Percentiles rank a stretch among this genome's conserved stretches.
Conservation (phyloP, 2,113 vertebrate species). For the Ascaphus truei region DNA sequence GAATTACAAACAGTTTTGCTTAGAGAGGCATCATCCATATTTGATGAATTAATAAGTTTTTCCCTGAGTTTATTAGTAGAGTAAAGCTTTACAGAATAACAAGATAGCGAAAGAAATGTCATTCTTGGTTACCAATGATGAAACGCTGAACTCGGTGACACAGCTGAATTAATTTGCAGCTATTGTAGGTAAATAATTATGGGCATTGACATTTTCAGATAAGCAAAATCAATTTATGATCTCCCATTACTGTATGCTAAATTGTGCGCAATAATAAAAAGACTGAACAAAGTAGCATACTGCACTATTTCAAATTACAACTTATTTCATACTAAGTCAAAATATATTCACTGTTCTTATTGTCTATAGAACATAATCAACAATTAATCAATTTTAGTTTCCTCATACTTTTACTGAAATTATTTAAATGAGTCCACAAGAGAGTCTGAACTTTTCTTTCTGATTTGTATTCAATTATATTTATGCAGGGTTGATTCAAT, state of each 20-base stretch:
- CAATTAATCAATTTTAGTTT: background rate
- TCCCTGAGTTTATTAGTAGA: constrained; percentile 28
- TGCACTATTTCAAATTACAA: constrained; percentile 1
- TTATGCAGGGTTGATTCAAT: constrained; percentile 24
- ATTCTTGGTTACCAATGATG: constrained; percentile 29
- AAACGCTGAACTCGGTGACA: constrained; percentile 16
- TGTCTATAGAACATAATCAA: constrained; percentile 10
- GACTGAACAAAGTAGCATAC: background rate
- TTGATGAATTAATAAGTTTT: constrained; percentile 33
- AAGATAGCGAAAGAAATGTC: constrained; percentile 18
- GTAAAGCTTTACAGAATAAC: constrained; percentile 30
- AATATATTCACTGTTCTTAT: background rate
- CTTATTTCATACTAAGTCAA: constrained; percentile 20
- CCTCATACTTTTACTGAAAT: constrained; percentile 26
- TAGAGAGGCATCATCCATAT: constrained; percentile 39
- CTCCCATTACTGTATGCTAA: constrained; percentile 27
- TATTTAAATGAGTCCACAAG: constrained; percentile 26
- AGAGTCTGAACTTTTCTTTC: background rate
- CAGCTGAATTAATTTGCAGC: constrained; percentile 34
- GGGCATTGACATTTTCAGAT: constrained; percentile 19
- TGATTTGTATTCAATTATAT: constrained; percentile 31
- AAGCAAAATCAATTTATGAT: constrained; percentile 1
- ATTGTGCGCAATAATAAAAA: constrained; percentile 16
- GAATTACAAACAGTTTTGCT: constrained; percentile 43
- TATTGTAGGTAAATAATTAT: constrained; percentile 21